These are phyloP conservation scores for Cichlasoma orientale DNA, from an alignment of 2,797 vertebrate species.

Conservation along the genomic window DNA sequence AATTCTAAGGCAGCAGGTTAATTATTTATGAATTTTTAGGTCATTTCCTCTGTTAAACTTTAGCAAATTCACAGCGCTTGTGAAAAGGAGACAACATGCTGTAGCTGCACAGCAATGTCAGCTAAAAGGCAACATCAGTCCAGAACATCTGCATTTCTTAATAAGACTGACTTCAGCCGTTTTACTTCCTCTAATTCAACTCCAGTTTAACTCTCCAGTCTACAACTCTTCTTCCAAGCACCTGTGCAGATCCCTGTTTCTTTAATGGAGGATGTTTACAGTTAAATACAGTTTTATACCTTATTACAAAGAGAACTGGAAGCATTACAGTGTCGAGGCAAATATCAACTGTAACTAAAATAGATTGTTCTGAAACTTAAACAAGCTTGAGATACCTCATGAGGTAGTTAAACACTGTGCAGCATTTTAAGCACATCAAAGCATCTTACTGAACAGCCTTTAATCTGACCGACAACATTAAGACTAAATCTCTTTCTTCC, in stretches of 20 bases:
- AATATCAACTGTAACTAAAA: not conserved
- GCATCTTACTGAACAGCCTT: slow-evolving; percentile 1
- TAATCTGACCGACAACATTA: slow-evolving; percentile 1
- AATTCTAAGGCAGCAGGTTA: not conserved
- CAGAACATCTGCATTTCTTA: not conserved
- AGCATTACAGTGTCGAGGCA: not conserved
- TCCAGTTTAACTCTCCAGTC: not conserved
- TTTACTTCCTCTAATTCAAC: not conserved
- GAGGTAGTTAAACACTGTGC: not conserved
- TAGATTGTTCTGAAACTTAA: not conserved
- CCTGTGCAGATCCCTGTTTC: not conserved
- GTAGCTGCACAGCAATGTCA: not conserved
- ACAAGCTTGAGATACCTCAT: not conserved
- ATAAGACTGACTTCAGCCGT: not conserved
- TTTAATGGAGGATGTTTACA: not conserved
- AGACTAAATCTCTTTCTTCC: not conserved
- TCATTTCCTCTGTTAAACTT: not conserved
- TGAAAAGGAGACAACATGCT: not conserved
- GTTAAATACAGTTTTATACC: not conserved
- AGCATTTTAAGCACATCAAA: not conserved
- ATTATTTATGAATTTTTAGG: slow-evolving; percentile 9
- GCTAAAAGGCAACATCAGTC: not conserved
- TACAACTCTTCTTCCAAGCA: not conserved
- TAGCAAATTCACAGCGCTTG: not conserved
- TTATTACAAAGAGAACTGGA: not conserved